phyloP scores from a whole-genome alignment of 2,797 vertebrate genomes.

The Fundulus diaphanus region DNA sequence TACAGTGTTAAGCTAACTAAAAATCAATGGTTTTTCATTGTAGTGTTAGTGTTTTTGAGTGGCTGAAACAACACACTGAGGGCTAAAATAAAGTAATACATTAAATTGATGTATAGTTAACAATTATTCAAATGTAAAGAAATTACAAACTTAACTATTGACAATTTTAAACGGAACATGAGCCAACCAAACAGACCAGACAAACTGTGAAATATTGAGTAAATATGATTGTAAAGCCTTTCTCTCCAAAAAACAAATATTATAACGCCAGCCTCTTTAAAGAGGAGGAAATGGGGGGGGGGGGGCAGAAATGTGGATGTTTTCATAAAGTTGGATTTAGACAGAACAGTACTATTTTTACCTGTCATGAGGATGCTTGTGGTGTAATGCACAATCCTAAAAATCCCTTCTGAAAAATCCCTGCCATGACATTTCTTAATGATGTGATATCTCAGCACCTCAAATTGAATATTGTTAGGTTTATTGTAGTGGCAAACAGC shows the following conservation, averaged over 20 bases:
- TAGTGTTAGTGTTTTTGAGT: slow-evolving; percentile 50
- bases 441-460: not conserved
- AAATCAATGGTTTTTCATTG: slow-evolving; percentile 1
- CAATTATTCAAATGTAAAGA: not conserved
- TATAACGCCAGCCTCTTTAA: not conserved
- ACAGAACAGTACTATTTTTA: not conserved
- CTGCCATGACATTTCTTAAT: not conserved
- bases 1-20: slow-evolving; percentile 18
- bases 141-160: not conserved
- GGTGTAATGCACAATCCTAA: not conserved
- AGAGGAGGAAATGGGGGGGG: not conserved
- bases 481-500: not conserved
- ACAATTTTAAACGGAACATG: not conserved
- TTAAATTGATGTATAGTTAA: not conserved
- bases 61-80: slow-evolving; percentile 17
- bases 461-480: not conserved
- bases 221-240: not conserved
- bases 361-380: not conserved
- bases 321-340: not conserved
- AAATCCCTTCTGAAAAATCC: too few species aligned
- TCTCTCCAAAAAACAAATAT: not conserved
- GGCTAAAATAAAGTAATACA: slow-evolving; percentile 1
- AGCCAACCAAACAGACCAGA: not conserved
- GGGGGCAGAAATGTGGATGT: not conserved
- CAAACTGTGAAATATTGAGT: not conserved